These are phyloP conservation scores for Sceloporus tristichus DNA, from an alignment of 2,113 vertebrate species.

Conservation along the genomic window DNA sequence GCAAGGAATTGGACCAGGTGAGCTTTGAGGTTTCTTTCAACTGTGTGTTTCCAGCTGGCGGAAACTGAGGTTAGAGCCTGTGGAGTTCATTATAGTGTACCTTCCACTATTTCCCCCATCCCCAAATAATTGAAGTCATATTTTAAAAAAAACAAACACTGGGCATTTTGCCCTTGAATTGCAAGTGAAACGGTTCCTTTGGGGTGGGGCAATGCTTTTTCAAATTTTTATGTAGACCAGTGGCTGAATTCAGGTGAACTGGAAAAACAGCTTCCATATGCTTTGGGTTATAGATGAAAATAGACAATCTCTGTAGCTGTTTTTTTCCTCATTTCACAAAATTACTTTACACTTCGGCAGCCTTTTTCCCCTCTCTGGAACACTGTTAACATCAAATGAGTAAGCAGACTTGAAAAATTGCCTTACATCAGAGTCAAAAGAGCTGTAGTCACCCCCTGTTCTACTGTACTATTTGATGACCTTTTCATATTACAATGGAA, in stretches of 20 bases:
- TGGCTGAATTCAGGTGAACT: slow-evolving; percentile 16
- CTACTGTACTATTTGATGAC: slow-evolving; percentile 40
- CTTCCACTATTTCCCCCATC: too few relatives aligned
- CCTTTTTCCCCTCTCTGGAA: slow-evolving; percentile 27
- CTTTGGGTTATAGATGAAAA: slow-evolving; percentile 19
- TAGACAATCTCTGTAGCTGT: not conserved
- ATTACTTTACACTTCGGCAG: slow-evolving; percentile 33
- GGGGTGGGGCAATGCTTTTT: not conserved
- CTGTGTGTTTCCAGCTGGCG: not conserved
- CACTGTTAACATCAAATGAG: slow-evolving; percentile 29
- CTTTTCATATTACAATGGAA: slow-evolving; percentile 53
- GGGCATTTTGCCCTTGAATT: not conserved
- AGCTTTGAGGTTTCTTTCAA: not conserved
- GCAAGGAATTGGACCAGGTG: too few relatives aligned
- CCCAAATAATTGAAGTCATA: too few relatives aligned
- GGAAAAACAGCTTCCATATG: not conserved
- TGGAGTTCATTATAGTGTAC: too few relatives aligned
- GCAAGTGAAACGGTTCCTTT: slow-evolving; percentile 8
- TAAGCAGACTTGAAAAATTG: slow-evolving; percentile 54
- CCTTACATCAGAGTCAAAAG: slow-evolving; percentile 57
- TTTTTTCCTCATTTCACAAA: slow-evolving; percentile 44
- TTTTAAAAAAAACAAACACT: not conserved
- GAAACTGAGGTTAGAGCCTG: not conserved
- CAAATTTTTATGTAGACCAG: not conserved
- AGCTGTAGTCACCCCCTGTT: slow-evolving; percentile 19